phyloP scores from a whole-genome alignment of 2,888 invertebrate species.

The Cyrtodaria siliqua region DNA sequence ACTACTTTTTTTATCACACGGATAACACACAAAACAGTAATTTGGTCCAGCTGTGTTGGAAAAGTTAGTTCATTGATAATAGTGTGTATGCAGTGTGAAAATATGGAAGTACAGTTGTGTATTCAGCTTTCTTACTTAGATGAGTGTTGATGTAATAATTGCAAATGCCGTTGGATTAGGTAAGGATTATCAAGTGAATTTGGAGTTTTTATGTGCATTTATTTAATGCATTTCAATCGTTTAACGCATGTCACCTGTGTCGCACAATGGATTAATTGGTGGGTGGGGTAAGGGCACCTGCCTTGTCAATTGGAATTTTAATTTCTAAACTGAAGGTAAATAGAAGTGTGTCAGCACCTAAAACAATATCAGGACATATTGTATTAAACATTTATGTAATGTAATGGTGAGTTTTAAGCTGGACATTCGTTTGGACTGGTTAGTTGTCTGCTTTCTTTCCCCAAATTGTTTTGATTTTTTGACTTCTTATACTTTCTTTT shows the following conservation, averaged over 20 bases:
- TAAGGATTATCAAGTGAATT: conserved; percentile 19
- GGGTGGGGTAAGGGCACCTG: conserved; percentile 15
- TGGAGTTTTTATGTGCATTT: not conserved
- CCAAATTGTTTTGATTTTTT: too few relatives aligned
- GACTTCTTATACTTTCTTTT: too few relatives aligned
- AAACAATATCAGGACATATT: too few relatives aligned
- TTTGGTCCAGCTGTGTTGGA: conserved; percentile 15
- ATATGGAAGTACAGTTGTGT: not conserved
- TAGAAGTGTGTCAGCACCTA: too few relatives aligned
- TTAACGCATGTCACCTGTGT: conserved; percentile 24
- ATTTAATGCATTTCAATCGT: not conserved
- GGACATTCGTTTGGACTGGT: too few relatives aligned
- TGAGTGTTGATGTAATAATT: conserved; percentile 1
- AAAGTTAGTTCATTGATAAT: conserved; percentile 31
- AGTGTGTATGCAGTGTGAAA: not conserved
- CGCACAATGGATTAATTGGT: conserved; percentile 6
- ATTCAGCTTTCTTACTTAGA: not conserved
- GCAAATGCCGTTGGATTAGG: conserved; percentile 21
- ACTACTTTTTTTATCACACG: conserved; percentile 8
- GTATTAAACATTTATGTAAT: too few relatives aligned
- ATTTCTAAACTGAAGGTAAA: too few relatives aligned
- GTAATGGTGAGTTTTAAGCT: too few relatives aligned
- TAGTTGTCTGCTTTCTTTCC: too few relatives aligned
- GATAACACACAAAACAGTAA: not conserved
- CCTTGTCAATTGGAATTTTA: too few relatives aligned